These are phyloP conservation scores for Poliocrania exsul DNA, from an alignment of 2,797 vertebrate genomes.

Conservation along the genomic window DNA sequence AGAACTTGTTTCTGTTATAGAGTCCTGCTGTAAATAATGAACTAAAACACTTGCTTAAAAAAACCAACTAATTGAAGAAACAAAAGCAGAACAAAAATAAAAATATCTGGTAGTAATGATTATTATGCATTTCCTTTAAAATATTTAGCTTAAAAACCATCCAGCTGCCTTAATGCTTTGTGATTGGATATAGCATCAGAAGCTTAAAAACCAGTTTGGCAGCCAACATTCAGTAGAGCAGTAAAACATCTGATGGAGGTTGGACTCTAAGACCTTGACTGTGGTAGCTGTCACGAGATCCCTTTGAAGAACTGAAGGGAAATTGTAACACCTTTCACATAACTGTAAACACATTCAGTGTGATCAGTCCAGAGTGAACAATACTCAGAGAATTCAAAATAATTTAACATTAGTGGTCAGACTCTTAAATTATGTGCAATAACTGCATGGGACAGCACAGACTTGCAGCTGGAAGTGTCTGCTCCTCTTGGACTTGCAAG, in stretches of 20 bases:
- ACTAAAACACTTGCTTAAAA: background rate
- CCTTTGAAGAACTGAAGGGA: conserved; percentile 49
- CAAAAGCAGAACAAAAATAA: background rate
- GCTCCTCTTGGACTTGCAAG: background rate
- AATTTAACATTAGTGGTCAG: conserved; percentile 34
- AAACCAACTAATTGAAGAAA: background rate
- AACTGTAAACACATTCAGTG: conserved; percentile 54
- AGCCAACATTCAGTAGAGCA: background rate
- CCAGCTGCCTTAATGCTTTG: background rate
- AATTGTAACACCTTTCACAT: conserved; percentile 8
- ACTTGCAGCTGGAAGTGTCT: background rate
- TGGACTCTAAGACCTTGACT: background rate
- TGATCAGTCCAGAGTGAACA: conserved; percentile 13
- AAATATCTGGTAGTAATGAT: background rate
- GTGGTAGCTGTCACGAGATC: background rate
- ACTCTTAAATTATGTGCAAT: conserved; percentile 8
- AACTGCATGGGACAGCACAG: background rate
- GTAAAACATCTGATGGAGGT: background rate
- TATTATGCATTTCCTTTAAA: background rate
- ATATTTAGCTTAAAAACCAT: background rate
- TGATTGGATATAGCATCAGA: background rate
- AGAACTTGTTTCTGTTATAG: background rate
- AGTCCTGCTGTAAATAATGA: background rate
- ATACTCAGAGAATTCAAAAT: conserved; percentile 44
- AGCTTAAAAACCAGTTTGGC: background rate